Evolutionary conservation across 2,888 invertebrate genomes (phyloP), one percentile per base, ranked within the genome.

Genomic region (Amblyjoppa proteus): DNA sequence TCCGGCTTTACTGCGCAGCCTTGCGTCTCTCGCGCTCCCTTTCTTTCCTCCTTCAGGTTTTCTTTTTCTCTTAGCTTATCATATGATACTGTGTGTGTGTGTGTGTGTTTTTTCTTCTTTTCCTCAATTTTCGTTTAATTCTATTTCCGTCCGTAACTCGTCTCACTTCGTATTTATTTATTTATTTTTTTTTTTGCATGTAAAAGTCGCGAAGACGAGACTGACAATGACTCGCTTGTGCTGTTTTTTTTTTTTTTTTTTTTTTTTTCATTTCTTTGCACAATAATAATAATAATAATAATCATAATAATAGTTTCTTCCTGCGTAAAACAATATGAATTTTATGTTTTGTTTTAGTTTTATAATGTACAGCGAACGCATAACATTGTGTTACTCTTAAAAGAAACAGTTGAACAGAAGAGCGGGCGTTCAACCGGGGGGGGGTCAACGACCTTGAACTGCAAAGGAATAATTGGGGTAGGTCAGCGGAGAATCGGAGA

Each of bases 361-460:
- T 70, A 77, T 70, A 77, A 85, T 85, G 41, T 85, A 85, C 81
- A 85, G 68, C 69, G n/a, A 85, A 84, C 71, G 73, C 66, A 68
- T 71, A 45, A 71, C 80, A 66, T 53, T 61, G 25, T 31, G 51
- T 51, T 41, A 70, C 61, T 76, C 56, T 75, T 70, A 28, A 66
- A 13, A 66, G 58, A 78, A 58, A 58, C 53, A 70, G 34, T n/a
- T 45, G n/a, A 69, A 53, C 51, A 49, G 56, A 2, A 41, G 25
- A 41, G 58, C 56, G 61, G 56, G 66, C n/a, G 70, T 64, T 28
- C 41, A 20, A 70, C 64, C 45, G 20, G 20, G 20, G 20, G 66
- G 41, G 13, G 71, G n/a, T 75, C 61, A 68, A 56, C 20, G 64
- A 73, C n/a, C n/a, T 66, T 66, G n/a, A 71, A 76, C 58, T 73